These are phyloP conservation scores for Agrotis ipsilon DNA, from an alignment of 2,888 invertebrate species.

Conservation along the genomic window DNA sequence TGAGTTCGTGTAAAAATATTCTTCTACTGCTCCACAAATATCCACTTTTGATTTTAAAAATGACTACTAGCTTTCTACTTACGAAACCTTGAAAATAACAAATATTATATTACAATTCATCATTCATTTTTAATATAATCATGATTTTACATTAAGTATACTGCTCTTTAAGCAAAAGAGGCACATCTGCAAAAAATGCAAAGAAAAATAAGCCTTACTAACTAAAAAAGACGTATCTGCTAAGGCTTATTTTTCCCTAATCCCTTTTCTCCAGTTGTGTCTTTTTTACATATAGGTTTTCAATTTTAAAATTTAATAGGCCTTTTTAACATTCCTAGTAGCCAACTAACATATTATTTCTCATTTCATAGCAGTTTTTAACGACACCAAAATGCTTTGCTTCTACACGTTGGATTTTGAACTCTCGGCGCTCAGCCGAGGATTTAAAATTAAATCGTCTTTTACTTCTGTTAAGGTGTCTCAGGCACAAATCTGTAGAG, in stretches of 20 bases:
- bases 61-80: neutral
- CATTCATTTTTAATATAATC: conserved; percentile 33
- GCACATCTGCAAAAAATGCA: too few relatives aligned
- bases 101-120: conserved; percentile 14
- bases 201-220: too few relatives aligned
- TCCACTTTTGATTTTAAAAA: conserved; percentile 37
- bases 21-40: conserved; percentile 68
- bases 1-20: conserved; percentile 64
- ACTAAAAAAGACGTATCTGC: too few relatives aligned
- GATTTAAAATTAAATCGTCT: neutral
- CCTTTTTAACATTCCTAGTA: conserved; percentile 9
- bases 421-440: neutral
- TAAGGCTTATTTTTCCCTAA: too few relatives aligned
- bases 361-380: neutral
- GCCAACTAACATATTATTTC: conserved; percentile 10
- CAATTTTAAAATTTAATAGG: conserved; percentile 30
- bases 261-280: too few relatives aligned
- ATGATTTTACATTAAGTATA: conserved; percentile 54
- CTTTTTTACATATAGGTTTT: too few relatives aligned
- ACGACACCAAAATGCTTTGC: neutral
- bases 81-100: conserved; percentile 21
- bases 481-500: too few relatives aligned
- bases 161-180: too few relatives aligned
- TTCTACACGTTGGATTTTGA: neutral
- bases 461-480: neutral